Percentiles rank a stretch among this genome's conserved stretches.
These are phyloP conservation scores for Halocynthia aurantium DNA, from an alignment of 23 tunicate species.

Conservation along the genomic window DNA sequence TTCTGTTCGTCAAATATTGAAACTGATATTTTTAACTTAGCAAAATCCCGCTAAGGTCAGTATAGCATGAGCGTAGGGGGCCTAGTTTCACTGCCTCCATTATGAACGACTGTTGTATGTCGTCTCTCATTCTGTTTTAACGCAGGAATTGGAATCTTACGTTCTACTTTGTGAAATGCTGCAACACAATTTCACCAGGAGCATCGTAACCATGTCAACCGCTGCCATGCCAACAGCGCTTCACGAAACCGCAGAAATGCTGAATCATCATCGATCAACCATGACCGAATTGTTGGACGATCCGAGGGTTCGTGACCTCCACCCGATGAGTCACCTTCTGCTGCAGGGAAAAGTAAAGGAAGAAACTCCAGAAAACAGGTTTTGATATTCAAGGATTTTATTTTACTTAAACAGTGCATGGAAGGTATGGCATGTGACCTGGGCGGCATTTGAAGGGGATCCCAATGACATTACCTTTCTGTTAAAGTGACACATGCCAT, in stretches of 20 bases:
- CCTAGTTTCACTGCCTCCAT: neutral
- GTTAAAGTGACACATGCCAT: no score
- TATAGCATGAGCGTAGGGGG: neutral
- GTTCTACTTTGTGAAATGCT: slow-evolving; percentile 76
- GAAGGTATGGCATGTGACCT: neutral
- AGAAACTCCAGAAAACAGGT: slow-evolving; percentile 27
- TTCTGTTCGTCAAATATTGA: neutral
- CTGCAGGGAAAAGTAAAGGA: slow-evolving; percentile 29
- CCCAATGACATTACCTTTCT: neutral
- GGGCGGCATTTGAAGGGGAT: neutral
- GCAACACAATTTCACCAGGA: slow-evolving; percentile 63
- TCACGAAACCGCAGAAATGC: slow-evolving; percentile 29
- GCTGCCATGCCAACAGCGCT: slow-evolving; percentile 50
- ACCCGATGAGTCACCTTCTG: slow-evolving; percentile 35
- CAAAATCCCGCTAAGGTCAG: neutral
- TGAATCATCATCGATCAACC: slow-evolving; percentile 56
- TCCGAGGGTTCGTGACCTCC: slow-evolving; percentile 44
- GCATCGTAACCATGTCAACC: slow-evolving; percentile 57
- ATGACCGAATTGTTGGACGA: slow-evolving; percentile 72
- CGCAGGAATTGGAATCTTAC: slow-evolving; percentile 78
- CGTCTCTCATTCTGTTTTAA: neutral
- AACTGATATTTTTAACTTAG: neutral
- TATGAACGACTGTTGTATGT: neutral
- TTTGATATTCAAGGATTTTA: neutral
- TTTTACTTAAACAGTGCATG: neutral